A percentile compares a stretch with the other conserved stretches of the same genome.
Conservation (phyloP, 2,888 invertebrate species). For the Mesochorus sp. region DNA sequence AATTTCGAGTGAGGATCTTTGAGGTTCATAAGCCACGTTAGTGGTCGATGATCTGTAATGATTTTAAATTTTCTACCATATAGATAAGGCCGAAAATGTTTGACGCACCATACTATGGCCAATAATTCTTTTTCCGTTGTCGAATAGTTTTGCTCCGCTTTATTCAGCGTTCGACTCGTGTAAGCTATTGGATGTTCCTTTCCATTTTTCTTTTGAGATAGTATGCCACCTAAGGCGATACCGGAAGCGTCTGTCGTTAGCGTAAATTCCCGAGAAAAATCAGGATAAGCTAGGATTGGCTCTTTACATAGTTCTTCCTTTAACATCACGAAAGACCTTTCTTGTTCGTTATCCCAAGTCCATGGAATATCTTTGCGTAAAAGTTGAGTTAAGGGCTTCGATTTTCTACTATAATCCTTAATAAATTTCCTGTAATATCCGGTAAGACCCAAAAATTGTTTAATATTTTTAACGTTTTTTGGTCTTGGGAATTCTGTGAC, state of each 20-base stretch:
- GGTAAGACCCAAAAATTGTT: conserved; percentile 71
- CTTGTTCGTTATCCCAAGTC: conserved; percentile 59
- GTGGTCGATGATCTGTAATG: conserved; percentile 75
- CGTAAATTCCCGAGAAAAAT: conserved; percentile 69
- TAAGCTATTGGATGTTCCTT: conserved; percentile 74
- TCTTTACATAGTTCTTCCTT: conserved; percentile 8
- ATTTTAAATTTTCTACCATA: conserved; percentile 76
- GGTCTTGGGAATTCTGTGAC: conserved; percentile 64
- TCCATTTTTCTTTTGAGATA: conserved; percentile 72
- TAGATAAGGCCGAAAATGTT: conserved; percentile 77
- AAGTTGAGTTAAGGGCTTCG: conserved; percentile 68
- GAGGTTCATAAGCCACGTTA: conserved; percentile 73
- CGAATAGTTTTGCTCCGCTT: conserved; percentile 75
- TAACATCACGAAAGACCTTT: conserved; percentile 51
- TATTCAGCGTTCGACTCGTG: conserved; percentile 73
- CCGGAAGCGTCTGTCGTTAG: conserved; percentile 76
- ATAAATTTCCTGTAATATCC: conserved; percentile 76
- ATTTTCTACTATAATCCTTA: conserved; percentile 65
- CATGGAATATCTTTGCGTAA: conserved; percentile 65
- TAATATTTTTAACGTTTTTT: conserved; percentile 60
- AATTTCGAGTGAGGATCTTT: conserved; percentile 72
- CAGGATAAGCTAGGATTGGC: conserved; percentile 68
- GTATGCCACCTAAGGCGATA: conserved; percentile 67
- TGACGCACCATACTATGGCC: conserved; percentile 74
- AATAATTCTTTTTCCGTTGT: conserved; percentile 78